These are phyloP conservation scores for Stegostoma tigrinum DNA, from an alignment of 2,113 vertebrate species.

Conservation along the genomic window DNA sequence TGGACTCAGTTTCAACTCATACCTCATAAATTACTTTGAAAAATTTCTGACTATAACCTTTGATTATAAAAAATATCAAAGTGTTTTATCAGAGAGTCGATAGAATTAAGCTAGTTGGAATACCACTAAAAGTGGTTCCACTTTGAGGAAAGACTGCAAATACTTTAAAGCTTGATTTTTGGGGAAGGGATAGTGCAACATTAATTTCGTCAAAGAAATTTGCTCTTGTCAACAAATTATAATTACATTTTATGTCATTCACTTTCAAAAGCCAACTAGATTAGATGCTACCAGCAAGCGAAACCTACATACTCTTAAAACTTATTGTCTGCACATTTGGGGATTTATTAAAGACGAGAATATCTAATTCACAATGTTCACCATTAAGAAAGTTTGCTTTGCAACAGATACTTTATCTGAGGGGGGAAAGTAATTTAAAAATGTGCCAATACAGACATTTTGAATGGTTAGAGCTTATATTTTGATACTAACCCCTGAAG, in stretches of 20 bases:
- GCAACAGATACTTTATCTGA: not conserved
- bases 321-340: not conserved
- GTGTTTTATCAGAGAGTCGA: not conserved
- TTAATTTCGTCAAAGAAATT: not conserved
- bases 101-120: not conserved
- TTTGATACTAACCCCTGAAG: not conserved
- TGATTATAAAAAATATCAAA: not conserved
- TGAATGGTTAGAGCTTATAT: not conserved
- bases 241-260: not conserved
- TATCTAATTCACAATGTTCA: not conserved
- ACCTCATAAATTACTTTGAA: not conserved
- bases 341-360: not conserved
- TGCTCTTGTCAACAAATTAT: not conserved
- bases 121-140: not conserved
- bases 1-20: not conserved
- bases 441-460: not conserved
- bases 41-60: not conserved
- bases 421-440: not conserved
- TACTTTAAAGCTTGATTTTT: not conserved
- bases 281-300: not conserved
- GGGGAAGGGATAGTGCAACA: not conserved
- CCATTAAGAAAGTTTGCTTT: not conserved
- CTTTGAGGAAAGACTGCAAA: not conserved
- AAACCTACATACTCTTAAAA: not conserved
- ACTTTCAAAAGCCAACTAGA: not conserved